Base-by-base conservation (phyloP, 2,888 invertebrate species). In the Tromatobia lineatoria region DNA sequence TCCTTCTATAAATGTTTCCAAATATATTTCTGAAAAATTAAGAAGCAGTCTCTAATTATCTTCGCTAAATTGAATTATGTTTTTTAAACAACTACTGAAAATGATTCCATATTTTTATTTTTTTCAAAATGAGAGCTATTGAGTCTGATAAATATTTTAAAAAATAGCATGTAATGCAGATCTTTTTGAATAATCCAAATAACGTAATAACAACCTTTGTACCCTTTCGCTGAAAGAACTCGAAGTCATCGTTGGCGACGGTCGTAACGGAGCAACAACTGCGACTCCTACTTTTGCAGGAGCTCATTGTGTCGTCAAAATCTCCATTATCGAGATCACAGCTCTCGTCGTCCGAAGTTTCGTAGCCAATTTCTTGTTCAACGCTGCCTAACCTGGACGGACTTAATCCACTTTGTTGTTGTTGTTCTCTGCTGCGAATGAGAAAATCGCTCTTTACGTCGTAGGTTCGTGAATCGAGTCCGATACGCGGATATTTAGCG, bases 181-280 rank as follows among this genome's bases (percentile, higher is more conserved):
- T 20, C 52, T 10, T 18, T 71, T 70, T 57, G 29, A 61, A 71
- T 59, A 18, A 74, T 54, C 80, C 57, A 80, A 73, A 82, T 69
- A 78, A 64, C 4, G 42, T 3, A 23, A 25, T 15, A 13, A 64
- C 74, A 87, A 93, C 92, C 91, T 93, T 92, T 69, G 90, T 90
- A 79, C 89, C 92, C 82, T 94, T 93, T 82, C 94, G 94, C 87
- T 95, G 95, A 87, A 94, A 95, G 90, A 95, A 96, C 87, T 96
- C 95, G 89, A 96, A 96, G 90, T 96, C 96, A 89, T 95, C 95
- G 88, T 95, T 96, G 34, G 96, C 96, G 85, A 95, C 95, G 0
- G 96, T 96, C 1, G 96, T 96, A 50, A 95, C 95, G 8, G 95
- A 95, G 85, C 94, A 95, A 59, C 94, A 94, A 87, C 95, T 95